A percentile compares a stretch with the other conserved stretches of the same genome.
phyloP scores from a whole-genome alignment of 2,797 vertebrate genomes.

The Sternotherus odoratus region DNA sequence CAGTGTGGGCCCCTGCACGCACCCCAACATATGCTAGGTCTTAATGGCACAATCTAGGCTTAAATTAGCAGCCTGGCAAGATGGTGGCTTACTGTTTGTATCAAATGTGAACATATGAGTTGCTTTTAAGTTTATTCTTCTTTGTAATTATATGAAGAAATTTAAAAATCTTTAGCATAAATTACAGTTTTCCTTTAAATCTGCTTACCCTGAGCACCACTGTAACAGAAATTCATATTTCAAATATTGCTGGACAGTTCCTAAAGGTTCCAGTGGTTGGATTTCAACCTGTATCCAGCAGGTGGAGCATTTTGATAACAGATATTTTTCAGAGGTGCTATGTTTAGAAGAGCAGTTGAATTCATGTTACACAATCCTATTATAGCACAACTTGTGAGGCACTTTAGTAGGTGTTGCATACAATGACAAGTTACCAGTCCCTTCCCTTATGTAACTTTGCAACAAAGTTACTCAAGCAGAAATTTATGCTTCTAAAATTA shows the following conservation, averaged over 20 bases:
- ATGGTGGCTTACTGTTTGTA: not conserved
- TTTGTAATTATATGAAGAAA: not conserved
- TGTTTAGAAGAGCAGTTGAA: accelerated
- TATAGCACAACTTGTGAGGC: not conserved
- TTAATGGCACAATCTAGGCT: not conserved
- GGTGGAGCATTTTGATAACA: slow-evolving; percentile 52
- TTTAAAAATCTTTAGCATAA: not conserved
- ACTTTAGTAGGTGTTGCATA: not conserved
- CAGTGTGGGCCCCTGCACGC: not conserved
- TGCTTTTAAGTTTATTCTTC: not conserved
- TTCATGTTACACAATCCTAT: not conserved
- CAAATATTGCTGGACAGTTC: not conserved
- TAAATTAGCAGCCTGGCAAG: not conserved
- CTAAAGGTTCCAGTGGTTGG: not conserved
- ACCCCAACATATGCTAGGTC: not conserved
- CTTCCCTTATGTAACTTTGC: not conserved
- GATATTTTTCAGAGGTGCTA: slow-evolving; percentile 21
- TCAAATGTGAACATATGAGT: not conserved
- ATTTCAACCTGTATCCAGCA: slow-evolving; percentile 55
- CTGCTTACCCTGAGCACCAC: accelerated
- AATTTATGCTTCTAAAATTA: not conserved
- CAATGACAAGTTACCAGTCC: not conserved
- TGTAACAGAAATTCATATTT: not conserved
- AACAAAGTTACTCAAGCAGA: not conserved
- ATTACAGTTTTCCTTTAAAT: not conserved